Evolutionary conservation across 2,888 invertebrate species (phyloP), one percentile per base, ranked within the genome.

Genomic region (Anodontia alba): DNA sequence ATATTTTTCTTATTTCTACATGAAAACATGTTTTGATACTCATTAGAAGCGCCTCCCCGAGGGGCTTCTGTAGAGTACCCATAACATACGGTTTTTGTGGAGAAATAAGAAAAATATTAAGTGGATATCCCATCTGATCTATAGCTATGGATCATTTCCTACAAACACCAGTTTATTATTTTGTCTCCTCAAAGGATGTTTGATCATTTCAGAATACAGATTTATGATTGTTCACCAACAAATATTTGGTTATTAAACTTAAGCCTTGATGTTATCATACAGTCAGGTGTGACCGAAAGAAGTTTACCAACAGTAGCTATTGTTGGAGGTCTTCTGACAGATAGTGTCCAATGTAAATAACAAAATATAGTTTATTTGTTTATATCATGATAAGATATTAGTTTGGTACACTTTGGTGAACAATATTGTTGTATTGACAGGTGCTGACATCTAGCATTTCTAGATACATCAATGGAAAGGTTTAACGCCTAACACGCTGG

Each of bases 201-300:
- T 54, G 62, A 62, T 62, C 8, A 5, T 62, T 10, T 31, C 62
- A 3, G 33, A 62, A 33, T 54, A 33, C 17, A 33, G 23, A 31
- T 62, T 62, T 62, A 62, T 62, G 62, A 62, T 62, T 62, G 62
- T 62, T 33, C 62, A 3, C 62, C n/a, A 62, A 62, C 62, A 62
- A 62, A 62, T 62, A 62, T 62, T 62, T 62, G 33, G 62, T 33
- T 62, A 62, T 62, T 62, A 62, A 62, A 62, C 62, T 20, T 62
- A 62, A 62, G 62, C 17, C 23, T 7, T 7, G 62, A 62, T 62
- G 31, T 62, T 62, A 62, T 62, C 62, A n/a, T 62, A 7, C 1
- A 17, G 33, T 62, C 62, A 62, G 62, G 62, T 62, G 62, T 23
- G 33, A 12, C 1, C 29, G 54, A 33, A 20, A 33, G 62, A 62